Conservation (phyloP, 64 coral and sea anemone genomes). For the Platygyra sinensis region DNA sequence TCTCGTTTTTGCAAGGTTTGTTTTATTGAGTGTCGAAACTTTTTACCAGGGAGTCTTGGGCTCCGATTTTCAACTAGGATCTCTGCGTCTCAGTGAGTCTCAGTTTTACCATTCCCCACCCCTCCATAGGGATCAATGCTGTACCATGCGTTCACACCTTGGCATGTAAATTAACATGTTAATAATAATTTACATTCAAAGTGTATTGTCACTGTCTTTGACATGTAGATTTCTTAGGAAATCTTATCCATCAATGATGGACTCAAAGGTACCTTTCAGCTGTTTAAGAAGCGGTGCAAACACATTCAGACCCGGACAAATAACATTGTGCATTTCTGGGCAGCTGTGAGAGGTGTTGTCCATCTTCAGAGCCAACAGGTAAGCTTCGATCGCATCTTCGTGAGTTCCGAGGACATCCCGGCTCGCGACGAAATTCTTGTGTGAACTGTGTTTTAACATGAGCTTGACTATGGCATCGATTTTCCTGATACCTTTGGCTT, state of each 20-base stretch:
- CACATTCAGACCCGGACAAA: background rate
- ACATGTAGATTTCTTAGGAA: no score
- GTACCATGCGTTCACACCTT: no score
- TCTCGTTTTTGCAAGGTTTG: no score
- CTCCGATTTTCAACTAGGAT: no score
- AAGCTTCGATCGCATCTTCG: background rate
- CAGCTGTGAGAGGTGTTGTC: constrained; percentile 9
- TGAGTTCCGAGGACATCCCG: background rate
- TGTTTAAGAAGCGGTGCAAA: background rate
- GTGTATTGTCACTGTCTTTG: no score
- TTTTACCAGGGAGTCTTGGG: no score
- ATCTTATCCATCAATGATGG: background rate
- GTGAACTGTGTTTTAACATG: background rate
- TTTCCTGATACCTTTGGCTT: constrained; percentile 3
- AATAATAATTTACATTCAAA: no score
- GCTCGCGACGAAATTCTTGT: background rate
- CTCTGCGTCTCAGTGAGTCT: no score
- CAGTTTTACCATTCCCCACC: no score
- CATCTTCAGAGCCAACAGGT: background rate
- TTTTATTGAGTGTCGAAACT: no score
- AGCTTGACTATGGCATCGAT: constrained; percentile 12
- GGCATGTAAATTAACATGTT: no score
- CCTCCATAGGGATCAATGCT: no score
- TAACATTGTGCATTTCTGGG: background rate
- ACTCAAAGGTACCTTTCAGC: background rate